Percentiles rank a stretch among this genome's conserved stretches.
These are phyloP conservation scores for Uria lomvia DNA, from an alignment of 2,113 vertebrate genomes.

Conservation along the genomic window DNA sequence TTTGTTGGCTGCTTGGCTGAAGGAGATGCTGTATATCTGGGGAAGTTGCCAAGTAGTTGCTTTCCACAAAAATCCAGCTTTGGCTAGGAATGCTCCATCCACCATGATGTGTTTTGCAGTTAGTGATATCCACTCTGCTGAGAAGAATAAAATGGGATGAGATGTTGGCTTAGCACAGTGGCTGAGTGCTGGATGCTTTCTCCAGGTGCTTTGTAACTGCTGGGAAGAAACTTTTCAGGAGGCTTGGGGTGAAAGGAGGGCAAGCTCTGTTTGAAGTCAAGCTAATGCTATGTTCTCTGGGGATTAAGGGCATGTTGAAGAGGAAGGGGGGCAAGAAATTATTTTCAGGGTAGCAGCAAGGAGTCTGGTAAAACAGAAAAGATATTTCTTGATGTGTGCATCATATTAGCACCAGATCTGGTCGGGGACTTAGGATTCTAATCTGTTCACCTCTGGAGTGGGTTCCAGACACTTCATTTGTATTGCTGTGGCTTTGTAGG, in stretches of 20 bases:
- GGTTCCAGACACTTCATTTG: not conserved
- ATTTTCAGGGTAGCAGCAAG: not conserved
- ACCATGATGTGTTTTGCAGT: accelerated
- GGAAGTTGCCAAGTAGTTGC: not conserved
- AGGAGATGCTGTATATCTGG: not conserved
- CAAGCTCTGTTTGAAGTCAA: not conserved
- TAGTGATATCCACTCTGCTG: not conserved
- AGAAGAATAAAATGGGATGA: not conserved
- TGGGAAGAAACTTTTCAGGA: not conserved
- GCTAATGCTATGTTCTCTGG: not conserved
- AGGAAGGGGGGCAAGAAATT: not conserved
- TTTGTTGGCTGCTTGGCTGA: not conserved
- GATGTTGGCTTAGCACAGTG: not conserved
- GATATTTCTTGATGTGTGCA: accelerated
- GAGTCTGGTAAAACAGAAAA: not conserved
- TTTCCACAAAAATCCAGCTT: not conserved
- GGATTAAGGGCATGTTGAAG: not conserved
- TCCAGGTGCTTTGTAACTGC: not conserved
- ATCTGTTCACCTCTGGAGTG: not conserved
- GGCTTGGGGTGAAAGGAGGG: not conserved
- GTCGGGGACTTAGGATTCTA: not conserved
- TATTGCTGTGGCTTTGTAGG: not conserved
- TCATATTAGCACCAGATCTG: not conserved
- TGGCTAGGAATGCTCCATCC: not conserved
- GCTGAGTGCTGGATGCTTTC: not conserved